Percentiles rank a stretch among this genome's conserved stretches.
These are phyloP conservation scores for Cryptophagus acutangulus DNA, from an alignment of 2,888 invertebrate species.

Conservation along the genomic window DNA sequence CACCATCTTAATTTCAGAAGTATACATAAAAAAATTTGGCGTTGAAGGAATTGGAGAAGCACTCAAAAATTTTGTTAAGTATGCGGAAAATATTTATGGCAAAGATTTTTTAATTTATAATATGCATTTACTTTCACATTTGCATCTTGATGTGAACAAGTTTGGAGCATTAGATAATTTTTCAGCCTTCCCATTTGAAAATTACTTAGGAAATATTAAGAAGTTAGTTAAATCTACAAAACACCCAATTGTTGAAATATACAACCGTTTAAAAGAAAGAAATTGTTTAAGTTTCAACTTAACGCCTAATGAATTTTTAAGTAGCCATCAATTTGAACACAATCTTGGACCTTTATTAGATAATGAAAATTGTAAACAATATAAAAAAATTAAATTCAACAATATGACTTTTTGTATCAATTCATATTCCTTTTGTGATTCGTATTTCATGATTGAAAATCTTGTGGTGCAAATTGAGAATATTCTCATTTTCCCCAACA, in stretches of 20 bases:
- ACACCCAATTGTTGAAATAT: conserved; percentile 8
- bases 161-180: conserved; percentile 10
- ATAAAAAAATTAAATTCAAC: too few species aligned
- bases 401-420: too few species aligned
- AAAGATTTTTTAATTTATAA: conserved; percentile 8
- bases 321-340: too few species aligned
- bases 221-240: conserved; percentile 3
- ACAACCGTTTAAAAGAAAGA: background rate
- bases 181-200: conserved; percentile 10
- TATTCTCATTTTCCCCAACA: too few species aligned
- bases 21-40: background rate
- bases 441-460: too few species aligned
- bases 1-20: conserved; percentile 6
- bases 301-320: too few species aligned
- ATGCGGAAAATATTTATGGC: conserved; percentile 9
- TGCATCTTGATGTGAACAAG: conserved; percentile 10
- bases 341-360: too few species aligned
- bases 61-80: conserved; percentile 7
- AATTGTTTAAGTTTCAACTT: too few species aligned
- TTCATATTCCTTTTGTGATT: too few species aligned
- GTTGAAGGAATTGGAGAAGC: background rate
- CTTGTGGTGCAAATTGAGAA: too few species aligned
- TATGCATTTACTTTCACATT: conserved; percentile 9
- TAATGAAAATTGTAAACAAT: too few species aligned
- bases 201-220: conserved; percentile 9